phyloP scores from a whole-genome alignment of 2,888 invertebrate species.

The Scelioninae gen. 2 region DNA sequence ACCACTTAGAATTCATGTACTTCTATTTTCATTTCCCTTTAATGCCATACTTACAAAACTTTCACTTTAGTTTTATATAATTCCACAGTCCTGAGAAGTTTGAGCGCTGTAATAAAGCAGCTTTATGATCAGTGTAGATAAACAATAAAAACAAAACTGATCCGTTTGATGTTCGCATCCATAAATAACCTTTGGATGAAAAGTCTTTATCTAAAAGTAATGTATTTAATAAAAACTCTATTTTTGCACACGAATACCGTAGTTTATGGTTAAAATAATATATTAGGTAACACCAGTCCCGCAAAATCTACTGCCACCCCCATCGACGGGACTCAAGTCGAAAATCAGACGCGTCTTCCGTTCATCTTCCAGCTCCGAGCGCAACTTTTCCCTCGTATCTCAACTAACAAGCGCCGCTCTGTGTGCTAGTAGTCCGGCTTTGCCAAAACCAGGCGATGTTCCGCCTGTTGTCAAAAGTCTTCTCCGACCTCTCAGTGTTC shows the following conservation, averaged over 20 bases:
- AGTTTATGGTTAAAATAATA: constrained; percentile 56
- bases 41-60: no score
- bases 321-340: constrained; percentile 76
- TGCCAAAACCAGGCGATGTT: constrained; percentile 76
- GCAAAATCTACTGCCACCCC: constrained; percentile 63
- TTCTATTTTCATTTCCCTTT: no score
- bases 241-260: constrained; percentile 18
- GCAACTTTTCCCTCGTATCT: constrained; percentile 77
- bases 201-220: neutral
- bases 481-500: constrained; percentile 78
- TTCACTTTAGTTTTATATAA: no score
- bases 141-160: neutral
- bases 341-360: constrained; percentile 79
- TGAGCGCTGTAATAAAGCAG: no score
- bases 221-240: constrained; percentile 21
- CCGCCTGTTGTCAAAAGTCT: constrained; percentile 79
- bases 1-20: no score
- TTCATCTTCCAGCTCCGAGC: constrained; percentile 77
- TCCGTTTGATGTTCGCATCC: constrained; percentile 1
- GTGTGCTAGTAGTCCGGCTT: constrained; percentile 79
- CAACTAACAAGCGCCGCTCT: constrained; percentile 79
- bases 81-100: no score
- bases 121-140: no score
- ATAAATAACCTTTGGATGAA: neutral
- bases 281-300: constrained; percentile 70